phyloP scores from a whole-genome alignment of 2,797 vertebrate species.

The Myotis findleyi region DNA sequence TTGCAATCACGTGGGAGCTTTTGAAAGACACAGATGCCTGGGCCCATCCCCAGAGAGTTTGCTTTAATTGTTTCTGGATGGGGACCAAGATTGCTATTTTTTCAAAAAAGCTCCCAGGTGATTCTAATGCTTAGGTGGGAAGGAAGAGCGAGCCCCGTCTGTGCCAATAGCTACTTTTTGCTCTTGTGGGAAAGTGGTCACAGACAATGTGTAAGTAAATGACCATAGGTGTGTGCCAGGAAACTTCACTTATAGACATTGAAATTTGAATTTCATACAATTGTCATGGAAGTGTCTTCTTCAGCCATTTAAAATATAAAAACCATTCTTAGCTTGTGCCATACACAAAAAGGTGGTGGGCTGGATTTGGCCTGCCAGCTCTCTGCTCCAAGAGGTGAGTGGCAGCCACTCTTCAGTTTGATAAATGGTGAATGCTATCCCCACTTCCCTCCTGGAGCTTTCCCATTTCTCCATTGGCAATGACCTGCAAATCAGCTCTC shows the following conservation, averaged over 20 bases:
- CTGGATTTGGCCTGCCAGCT: not conserved
- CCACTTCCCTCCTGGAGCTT: not conserved
- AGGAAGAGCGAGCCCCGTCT: not conserved
- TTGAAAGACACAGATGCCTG: not conserved
- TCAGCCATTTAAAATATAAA: not conserved
- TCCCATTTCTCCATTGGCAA: not conserved
- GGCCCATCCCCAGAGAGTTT: not conserved
- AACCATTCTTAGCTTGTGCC: not conserved
- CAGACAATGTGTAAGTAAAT: not conserved
- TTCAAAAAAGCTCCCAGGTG: not conserved
- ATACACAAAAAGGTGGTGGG: not conserved
- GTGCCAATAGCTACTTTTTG: not conserved
- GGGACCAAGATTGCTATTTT: not conserved
- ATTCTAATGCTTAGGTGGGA: not conserved
- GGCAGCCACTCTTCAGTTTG: not conserved
- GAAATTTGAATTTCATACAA: slow-evolving; percentile 25
- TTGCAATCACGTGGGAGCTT: not conserved
- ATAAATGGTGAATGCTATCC: not conserved
- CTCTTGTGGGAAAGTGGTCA: not conserved
- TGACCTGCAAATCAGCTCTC: not conserved
- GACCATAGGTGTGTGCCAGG: not conserved
- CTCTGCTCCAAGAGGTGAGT: not conserved
- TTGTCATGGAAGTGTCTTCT: not conserved
- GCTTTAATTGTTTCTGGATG: slow-evolving; percentile 31
- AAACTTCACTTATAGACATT: not conserved